A percentile compares a stretch with the other conserved stretches of the same genome.
phyloP scores from a whole-genome alignment of 2,113 vertebrate genomes.

The Dryoscopus gambensis region DNA sequence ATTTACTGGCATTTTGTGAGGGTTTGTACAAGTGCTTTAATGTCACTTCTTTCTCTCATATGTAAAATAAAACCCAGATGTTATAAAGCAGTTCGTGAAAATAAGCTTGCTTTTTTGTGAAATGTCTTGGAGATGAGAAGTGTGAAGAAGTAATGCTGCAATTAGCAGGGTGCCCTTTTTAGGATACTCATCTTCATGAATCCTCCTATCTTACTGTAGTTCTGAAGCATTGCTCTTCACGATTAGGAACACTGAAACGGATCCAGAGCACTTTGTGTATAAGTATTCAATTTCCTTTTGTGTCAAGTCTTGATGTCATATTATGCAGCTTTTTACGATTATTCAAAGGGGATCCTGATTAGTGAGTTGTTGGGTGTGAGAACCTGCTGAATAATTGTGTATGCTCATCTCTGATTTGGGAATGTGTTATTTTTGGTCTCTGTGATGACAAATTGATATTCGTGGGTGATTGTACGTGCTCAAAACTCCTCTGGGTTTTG shows the following conservation, averaged over 20 bases:
- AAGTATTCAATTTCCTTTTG: neutral
- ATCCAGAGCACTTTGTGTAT: neutral
- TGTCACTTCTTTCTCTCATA: neutral
- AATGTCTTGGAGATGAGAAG: neutral
- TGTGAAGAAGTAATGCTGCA: neutral
- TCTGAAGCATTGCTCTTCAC: neutral
- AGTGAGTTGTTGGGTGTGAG: neutral
- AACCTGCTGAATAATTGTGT: neutral
- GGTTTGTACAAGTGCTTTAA: neutral
- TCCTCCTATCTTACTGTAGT: accelerated
- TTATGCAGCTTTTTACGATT: neutral
- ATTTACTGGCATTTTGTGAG: neutral
- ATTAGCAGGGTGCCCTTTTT: neutral
- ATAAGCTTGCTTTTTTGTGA: neutral
- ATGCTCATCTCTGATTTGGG: neutral
- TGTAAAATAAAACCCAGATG: neutral
- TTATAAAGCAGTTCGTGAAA: neutral
- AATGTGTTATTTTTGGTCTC: neutral
- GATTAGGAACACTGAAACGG: neutral
- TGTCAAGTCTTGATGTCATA: neutral
- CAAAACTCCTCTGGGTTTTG: neutral
- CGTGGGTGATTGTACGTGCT: neutral
- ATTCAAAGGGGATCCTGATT: accelerated
- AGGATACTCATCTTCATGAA: neutral
- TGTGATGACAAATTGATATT: neutral